Evolutionary conservation across 1,140 invertebrate genomes (phyloP), one percentile per base, ranked within the genome.

Genomic region (Goniozus legneri): DNA sequence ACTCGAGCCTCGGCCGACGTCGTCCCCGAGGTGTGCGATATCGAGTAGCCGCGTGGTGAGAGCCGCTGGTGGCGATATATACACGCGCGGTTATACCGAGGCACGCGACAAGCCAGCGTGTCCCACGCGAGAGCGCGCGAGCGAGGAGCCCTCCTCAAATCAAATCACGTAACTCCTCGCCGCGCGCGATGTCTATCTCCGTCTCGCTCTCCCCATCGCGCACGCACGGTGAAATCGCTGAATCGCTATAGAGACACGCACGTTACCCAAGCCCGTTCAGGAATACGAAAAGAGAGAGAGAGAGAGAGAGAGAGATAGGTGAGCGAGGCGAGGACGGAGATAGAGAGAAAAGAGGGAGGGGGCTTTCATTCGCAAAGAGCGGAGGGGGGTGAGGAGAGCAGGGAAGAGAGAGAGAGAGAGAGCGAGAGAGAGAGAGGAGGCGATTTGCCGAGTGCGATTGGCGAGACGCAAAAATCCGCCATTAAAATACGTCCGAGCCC

Each of bases 381-480:
- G 45, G 48, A 27, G 24, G 24, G 10, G 4, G 24, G 24, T 27
- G 10, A n/a, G n/a, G n/a, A n/a, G n/a, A n/a, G n/a, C n/a, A n/a
- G n/a, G n/a, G n/a, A n/a, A n/a, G n/a, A n/a, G n/a, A n/a, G n/a
- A n/a, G n/a, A n/a, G n/a, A n/a, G n/a, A n/a, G n/a, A n/a, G 51
- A 54, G 49, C 42, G 42, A 24, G n/a, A n/a, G n/a, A n/a, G 41
- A 46, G 56, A 49, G 20, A 42, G 51, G 45, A 42, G 31, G 34
- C 38, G 12, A 46, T 16, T 21, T 50, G 54, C 44, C 52, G 59
- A 47, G 50, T 51, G 58, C 56, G 59, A 70, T 69, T 70, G 67
- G 63, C 60, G 60, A 69, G 51, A 59, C 43, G 60, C 64, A 69
- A 71, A 70, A 71, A 69, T 69, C 69, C 69, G 69, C 67, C 67